Evolutionary conservation across 1,140 invertebrate species (phyloP), one percentile per base, ranked within the genome.

Genomic region (Branchinecta lynchi): DNA sequence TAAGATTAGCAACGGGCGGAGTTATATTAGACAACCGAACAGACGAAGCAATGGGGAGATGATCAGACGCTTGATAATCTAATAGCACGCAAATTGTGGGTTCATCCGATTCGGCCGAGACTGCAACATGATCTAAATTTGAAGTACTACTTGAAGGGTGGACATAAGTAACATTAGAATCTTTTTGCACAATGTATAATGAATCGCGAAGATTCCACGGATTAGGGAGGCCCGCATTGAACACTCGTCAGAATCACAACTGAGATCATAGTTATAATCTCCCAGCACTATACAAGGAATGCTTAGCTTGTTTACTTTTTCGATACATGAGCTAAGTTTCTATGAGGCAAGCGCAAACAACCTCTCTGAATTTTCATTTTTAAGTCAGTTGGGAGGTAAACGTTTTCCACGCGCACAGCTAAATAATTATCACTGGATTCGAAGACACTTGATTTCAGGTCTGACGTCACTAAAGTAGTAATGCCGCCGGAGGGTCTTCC

Each of bases 91-190:
- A 12, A 60, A 60, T 60, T 60, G 1, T 60, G 12, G 51, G 51
- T 20, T 3, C 12, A 60, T 12, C 17, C 51, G 17, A 60, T 60
- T 60, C 51, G 17, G 51, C 51, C 51, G 17, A 60, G 1, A 20
- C 17, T 60, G 51, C 2, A 60, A 60, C 17, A 60, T 3, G 51
- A 6, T 60, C 51, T 60, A 60, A 6, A 60, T 60, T 60, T 20
- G 17, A 60, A 60, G 51, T 60, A 60, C 17, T 60, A 60, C 51
- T 60, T 60, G 51, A 60, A 6, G 51, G 51, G 51, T 60, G 51
- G 17, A 60, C 17, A 60, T 60, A 60, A 60, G 51, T 60, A 20
- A 60, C 6, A 60, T 60, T 60, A 3, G 32, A 32, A 32, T 32
- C 32, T 32, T 32, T 32, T 32, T 1, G 32, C 32, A 3, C 32